These are phyloP conservation scores for Archips crataeganus DNA, from an alignment of 2,888 invertebrate species.

Conservation along the genomic window DNA sequence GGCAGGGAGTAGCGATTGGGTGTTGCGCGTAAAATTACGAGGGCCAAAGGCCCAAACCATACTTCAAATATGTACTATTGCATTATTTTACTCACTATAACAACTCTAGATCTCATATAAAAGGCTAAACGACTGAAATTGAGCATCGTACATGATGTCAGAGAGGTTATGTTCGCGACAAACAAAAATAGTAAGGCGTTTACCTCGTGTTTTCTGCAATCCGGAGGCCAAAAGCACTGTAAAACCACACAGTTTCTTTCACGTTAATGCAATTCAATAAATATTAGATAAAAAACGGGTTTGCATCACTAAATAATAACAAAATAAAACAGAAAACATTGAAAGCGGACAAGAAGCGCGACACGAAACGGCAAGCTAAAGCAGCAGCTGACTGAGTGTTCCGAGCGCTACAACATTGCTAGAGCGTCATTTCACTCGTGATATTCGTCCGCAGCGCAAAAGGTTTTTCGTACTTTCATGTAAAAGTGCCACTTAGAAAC, in stretches of 20 bases:
- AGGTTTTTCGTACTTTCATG: neutral
- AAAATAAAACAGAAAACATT: slow-evolving; percentile 86
- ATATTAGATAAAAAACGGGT: slow-evolving; percentile 81
- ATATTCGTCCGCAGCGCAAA: neutral
- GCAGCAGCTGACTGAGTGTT: slow-evolving; percentile 88
- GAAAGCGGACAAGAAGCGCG: slow-evolving; percentile 87
- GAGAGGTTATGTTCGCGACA: slow-evolving; percentile 85
- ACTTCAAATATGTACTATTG: neutral
- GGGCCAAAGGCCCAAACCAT: neutral
- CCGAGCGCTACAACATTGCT: slow-evolving; percentile 72
- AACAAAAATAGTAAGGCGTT: slow-evolving; percentile 86
- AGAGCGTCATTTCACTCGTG: slow-evolving; percentile 50
- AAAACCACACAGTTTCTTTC: slow-evolving; percentile 76
- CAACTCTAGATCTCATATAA: slow-evolving; percentile 33
- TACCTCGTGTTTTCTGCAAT: slow-evolving; percentile 78
- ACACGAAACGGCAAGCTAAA: slow-evolving; percentile 89
- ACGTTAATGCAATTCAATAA: slow-evolving; percentile 72
- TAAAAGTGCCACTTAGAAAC: neutral
- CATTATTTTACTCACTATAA: slow-evolving; percentile 14
- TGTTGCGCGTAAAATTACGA: neutral
- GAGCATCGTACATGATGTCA: slow-evolving; percentile 71
- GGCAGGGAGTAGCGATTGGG: slow-evolving; percentile 8
- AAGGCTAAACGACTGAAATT: slow-evolving; percentile 65
- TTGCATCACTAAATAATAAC: slow-evolving; percentile 85
- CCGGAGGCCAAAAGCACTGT: slow-evolving; percentile 74